These are phyloP conservation scores for Dendropsophus ebraccatus DNA, from an alignment of 2,113 vertebrate genomes.

Conservation along the genomic window DNA sequence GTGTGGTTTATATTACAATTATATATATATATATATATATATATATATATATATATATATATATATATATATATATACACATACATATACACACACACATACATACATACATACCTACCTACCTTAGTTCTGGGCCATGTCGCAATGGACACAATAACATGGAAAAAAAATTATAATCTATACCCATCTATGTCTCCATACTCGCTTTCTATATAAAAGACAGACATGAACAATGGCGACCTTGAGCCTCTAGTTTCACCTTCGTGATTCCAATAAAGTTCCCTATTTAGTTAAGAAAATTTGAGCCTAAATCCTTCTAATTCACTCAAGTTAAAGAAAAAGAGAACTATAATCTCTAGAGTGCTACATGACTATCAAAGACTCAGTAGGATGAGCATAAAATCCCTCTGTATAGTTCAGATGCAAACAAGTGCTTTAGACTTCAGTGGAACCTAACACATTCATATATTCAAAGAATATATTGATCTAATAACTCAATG, in stretches of 20 bases:
- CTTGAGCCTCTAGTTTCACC: slow-evolving; percentile 9
- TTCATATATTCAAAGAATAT: background rate
- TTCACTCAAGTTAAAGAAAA: slow-evolving; percentile 18
- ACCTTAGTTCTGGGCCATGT: too few species aligned
- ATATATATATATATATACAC: too few species aligned
- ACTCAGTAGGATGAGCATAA: background rate
- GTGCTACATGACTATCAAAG: slow-evolving; percentile 14
- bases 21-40: too few species aligned
- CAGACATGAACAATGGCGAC: background rate
- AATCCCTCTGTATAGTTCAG: background rate
- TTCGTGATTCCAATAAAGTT: background rate
- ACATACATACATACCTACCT: too few species aligned
- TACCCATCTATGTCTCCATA: too few species aligned
- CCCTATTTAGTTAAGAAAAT: background rate
- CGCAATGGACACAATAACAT: too few species aligned
- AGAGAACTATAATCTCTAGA: slow-evolving; percentile 8
- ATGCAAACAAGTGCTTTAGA: background rate
- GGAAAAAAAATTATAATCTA: too few species aligned
- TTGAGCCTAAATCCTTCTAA: background rate
- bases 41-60: too few species aligned
- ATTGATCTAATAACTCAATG: slow-evolving; percentile 35
- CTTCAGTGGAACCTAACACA: background rate
- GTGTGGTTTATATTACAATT: too few species aligned
- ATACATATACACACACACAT: too few species aligned
- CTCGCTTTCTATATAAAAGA: slow-evolving; percentile 8